A percentile compares a stretch with the other conserved stretches of the same genome.
Conservation (phyloP, 2,888 invertebrate species). For the Drosophila seclusa region DNA sequence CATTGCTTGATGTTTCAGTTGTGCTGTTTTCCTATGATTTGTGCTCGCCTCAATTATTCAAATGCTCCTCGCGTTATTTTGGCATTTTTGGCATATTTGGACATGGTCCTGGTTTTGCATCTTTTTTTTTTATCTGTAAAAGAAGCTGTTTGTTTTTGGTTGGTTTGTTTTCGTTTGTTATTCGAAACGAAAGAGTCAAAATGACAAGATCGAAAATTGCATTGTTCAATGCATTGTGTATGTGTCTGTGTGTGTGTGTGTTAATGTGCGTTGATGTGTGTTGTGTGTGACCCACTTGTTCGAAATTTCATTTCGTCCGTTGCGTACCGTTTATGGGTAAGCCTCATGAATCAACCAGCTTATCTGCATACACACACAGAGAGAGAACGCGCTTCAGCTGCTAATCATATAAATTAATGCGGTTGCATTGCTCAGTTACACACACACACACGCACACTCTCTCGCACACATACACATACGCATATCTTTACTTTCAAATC, state of each 20-base stretch:
- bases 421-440: constrained; percentile 55
- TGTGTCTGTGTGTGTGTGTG: constrained; percentile 11
- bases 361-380: constrained; percentile 58
- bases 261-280: constrained; percentile 10
- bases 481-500: constrained; percentile 73
- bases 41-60: constrained; percentile 51
- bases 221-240: constrained; percentile 55
- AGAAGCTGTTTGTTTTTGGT: constrained; percentile 45
- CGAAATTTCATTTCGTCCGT: constrained; percentile 56
- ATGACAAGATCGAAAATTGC: constrained; percentile 63
- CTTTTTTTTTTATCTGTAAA: constrained; percentile 54
- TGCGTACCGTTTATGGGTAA: constrained; percentile 61
- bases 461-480: not conserved
- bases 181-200: constrained; percentile 59
- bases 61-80: constrained; percentile 54
- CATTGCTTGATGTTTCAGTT: constrained; percentile 9
- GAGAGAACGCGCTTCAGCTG: constrained; percentile 35
- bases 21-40: constrained; percentile 8
- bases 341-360: constrained; percentile 55
- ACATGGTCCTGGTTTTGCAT: constrained; percentile 35
- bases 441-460: not conserved
- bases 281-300: constrained; percentile 68
- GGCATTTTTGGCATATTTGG: constrained; percentile 68
- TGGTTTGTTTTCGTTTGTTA: constrained; percentile 29
- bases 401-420: constrained; percentile 78